phyloP scores from a whole-genome alignment of 2,888 invertebrate species.

The Thumatha senex region DNA sequence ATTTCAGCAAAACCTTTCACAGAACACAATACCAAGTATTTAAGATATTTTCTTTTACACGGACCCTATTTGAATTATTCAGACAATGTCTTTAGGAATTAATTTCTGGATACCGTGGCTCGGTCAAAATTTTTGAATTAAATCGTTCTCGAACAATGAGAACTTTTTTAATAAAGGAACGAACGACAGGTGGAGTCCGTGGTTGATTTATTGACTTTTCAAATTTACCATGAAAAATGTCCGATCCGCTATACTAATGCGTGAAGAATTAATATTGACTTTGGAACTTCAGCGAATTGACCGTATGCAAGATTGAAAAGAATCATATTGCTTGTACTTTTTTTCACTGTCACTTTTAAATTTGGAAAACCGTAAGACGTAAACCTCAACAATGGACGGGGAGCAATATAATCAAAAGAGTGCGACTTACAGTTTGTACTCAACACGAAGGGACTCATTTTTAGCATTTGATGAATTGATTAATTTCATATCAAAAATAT shows the following conservation, averaged over 20 bases:
- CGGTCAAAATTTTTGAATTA: constrained; percentile 56
- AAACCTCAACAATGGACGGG: too few species aligned
- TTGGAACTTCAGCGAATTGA: constrained; percentile 7
- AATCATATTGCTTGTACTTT: neutral
- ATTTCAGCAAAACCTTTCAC: neutral
- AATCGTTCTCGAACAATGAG: constrained; percentile 53
- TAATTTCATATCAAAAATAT: too few species aligned
- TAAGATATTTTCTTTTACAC: constrained; percentile 20
- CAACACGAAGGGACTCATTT: too few species aligned
- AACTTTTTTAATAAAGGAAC: constrained; percentile 75
- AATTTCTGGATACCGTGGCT: constrained; percentile 38
- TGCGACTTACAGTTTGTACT: too few species aligned
- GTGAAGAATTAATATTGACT: constrained; percentile 29
- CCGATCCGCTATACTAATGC: constrained; percentile 32
- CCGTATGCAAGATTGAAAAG: constrained; percentile 1
- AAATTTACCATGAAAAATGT: constrained; percentile 52
- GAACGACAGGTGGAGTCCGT: constrained; percentile 60
- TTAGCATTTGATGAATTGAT: too few species aligned
- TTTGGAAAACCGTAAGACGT: too few species aligned
- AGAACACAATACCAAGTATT: constrained; percentile 6
- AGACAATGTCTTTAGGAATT: constrained; percentile 8
- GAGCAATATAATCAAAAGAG: too few species aligned
- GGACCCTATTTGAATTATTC: constrained; percentile 30
- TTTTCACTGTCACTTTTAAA: too few species aligned
- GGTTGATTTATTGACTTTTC: constrained; percentile 65